Evolutionary conservation across 1,140 invertebrate species (phyloP).

Genomic region (Penaeus vannamei): DNA sequence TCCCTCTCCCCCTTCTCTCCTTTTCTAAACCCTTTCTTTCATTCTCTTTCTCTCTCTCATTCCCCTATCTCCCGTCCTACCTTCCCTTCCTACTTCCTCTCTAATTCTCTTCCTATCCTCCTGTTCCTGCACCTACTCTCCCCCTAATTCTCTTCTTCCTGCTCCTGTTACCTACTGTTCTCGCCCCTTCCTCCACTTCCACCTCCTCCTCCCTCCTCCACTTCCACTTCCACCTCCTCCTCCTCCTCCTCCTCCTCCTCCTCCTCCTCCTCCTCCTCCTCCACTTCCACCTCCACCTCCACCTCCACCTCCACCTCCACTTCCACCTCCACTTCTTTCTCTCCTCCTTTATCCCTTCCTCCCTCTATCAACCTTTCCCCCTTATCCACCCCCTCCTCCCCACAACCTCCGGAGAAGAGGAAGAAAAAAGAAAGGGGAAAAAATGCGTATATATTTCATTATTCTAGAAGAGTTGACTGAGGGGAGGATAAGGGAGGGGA

Average conservation of each 20-base stretch:
- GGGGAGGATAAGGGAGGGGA: too few relatives aligned
- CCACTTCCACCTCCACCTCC: too few relatives aligned
- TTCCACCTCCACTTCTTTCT: neutral
- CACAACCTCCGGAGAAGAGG: too few relatives aligned
- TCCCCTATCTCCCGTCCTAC: too few relatives aligned
- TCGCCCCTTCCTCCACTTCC: too few relatives aligned
- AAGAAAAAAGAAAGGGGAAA: too few relatives aligned
- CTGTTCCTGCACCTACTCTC: neutral
- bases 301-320: neutral
- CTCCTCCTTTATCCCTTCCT: neutral
- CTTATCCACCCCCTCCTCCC: neutral
- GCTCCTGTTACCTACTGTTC: too few relatives aligned
- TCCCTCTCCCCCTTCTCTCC: too few relatives aligned
- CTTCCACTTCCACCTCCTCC: neutral
- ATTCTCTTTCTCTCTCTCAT: too few relatives aligned
- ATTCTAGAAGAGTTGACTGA: too few relatives aligned
- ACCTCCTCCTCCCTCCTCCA: neutral
- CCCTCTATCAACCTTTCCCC: neutral
- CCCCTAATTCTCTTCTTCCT: neutral
- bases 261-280: neutral
- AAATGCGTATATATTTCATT: too few relatives aligned
- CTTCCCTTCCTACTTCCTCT: neutral
- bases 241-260: neutral
- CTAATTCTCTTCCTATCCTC: neutral
- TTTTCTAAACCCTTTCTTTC: neutral